Evolutionary conservation across 2,888 invertebrate species (phyloP).

Genomic region (Drosophila helvetica): DNA sequence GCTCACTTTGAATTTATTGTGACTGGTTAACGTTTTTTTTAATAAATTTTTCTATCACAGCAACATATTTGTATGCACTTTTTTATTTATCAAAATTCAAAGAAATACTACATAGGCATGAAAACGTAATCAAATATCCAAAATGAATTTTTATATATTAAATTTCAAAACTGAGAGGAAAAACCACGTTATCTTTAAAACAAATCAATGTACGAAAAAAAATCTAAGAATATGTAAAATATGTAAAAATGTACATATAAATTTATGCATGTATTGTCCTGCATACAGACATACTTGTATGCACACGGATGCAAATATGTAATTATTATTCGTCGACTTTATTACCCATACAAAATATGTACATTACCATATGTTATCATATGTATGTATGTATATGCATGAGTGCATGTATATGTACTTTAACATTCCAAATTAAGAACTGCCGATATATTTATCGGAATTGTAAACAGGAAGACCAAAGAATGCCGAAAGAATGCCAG

Average conservation of each 20-base stretch:
- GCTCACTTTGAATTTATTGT: conserved; percentile 62
- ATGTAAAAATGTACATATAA: background rate
- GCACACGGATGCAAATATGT: conserved; percentile 14
- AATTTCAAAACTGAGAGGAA: conserved; percentile 3
- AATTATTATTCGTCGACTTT: conserved; percentile 24
- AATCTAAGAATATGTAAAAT: too few species aligned
- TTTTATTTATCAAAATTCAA: conserved; percentile 63
- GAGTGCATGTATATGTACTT: conserved; percentile 8
- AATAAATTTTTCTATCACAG: conserved; percentile 77
- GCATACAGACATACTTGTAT: conserved; percentile 4
- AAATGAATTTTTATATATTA: conserved; percentile 6
- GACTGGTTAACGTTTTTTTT: conserved; percentile 76
- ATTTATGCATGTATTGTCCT: conserved; percentile 3
- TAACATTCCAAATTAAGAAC: conserved; percentile 32
- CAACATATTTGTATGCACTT: conserved; percentile 79
- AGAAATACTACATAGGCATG: conserved; percentile 11
- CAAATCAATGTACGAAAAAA: too few species aligned
- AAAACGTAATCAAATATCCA: conserved; percentile 10
- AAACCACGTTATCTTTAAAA: conserved; percentile 3
- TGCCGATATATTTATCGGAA: conserved; percentile 36
- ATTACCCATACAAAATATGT: conserved; percentile 31
- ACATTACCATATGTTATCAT: conserved; percentile 17
- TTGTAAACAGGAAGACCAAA: conserved; percentile 28
- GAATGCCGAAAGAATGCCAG: background rate
- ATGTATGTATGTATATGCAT: too few species aligned